A percentile compares a stretch with the other conserved stretches of the same genome.
phyloP scores from a whole-genome alignment of 2,888 invertebrate species.

The Diaprepes abbreviatus region DNA sequence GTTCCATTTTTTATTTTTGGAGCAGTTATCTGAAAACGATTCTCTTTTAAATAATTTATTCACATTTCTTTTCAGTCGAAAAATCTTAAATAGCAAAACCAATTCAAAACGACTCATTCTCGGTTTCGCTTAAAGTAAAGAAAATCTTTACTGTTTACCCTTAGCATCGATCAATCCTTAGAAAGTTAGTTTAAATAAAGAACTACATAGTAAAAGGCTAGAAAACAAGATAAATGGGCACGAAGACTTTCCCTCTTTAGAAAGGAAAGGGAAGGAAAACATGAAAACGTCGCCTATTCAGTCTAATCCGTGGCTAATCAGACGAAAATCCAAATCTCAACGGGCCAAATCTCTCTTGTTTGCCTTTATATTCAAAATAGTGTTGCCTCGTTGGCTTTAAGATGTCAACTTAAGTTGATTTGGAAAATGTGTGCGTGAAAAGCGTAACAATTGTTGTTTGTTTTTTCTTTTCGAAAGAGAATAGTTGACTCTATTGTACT shows the following conservation, averaged over 20 bases:
- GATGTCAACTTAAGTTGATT: conserved; percentile 5
- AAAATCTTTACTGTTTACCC: not conserved
- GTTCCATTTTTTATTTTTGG: too few relatives aligned
- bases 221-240: conserved; percentile 34
- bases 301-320: conserved; percentile 24
- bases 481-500: too few relatives aligned
- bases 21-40: too few relatives aligned
- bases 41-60: too few relatives aligned
- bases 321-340: conserved; percentile 14
- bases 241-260: not conserved
- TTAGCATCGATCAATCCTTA: conserved; percentile 24
- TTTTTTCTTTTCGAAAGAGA: too few relatives aligned
- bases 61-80: too few relatives aligned
- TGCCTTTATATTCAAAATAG: conserved; percentile 12
- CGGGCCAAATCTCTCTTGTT: conserved; percentile 14
- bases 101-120: not conserved
- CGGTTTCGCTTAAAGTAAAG: not conserved
- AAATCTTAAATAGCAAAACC: not conserved
- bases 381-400: conserved; percentile 15
- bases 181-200: conserved; percentile 5
- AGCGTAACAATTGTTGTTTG: not conserved
- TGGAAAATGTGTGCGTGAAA: not conserved
- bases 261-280: conserved; percentile 15
- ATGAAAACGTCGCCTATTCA: conserved; percentile 17
- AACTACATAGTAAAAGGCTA: conserved; percentile 20